Base-by-base conservation (phyloP, 2,888 invertebrate genomes). In the Mantis religiosa region DNA sequence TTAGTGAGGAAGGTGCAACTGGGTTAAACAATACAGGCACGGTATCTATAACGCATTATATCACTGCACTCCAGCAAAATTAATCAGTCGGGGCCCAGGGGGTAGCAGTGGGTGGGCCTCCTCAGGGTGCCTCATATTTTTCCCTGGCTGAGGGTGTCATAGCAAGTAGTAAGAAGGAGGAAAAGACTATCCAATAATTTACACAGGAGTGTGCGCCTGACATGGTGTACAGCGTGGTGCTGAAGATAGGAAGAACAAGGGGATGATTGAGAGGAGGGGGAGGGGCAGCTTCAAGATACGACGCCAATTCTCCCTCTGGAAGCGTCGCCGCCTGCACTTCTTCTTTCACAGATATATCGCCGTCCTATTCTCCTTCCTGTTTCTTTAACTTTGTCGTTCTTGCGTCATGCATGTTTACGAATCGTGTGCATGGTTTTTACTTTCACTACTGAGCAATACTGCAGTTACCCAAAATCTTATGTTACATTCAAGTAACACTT, bases 171-270 rank as follows among this genome's bases (percentile, higher is more conserved):
- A 87, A 25, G 87, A 82, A 82, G 87, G 34, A 82, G 82, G 87
- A 82, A 87, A 87, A 82, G 87, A 87, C 87, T 41, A 87, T n/a
- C 87, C 87, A 87, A 87, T 87, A 82, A 87, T 87, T 87, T 87
- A 87, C 41, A 41, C 41, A 81, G 34, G 20, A 82, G 87, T 14
- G 82, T 87, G 87, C 82, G 81, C 87, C 82, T 87, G 87, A 87
- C 87, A 82, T 82, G 25, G 82, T 87, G 34, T 82, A 87, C 82
- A 82, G 81, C 27, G 82, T 82, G 87, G 87, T 82, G 82, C 87
- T 82, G 27, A 41, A 87, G 87, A 87, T 87, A 87, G 34, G 87
- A 87, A 87, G 87, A 87, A 87, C 87, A 82, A 87, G 87, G 87
- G 87, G 87, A 87, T 87, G 87, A 82, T 87, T 82, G 82, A 87